These are phyloP conservation scores for Ibidorhyncha struthersii DNA, from an alignment of 2,113 vertebrate species.

Conservation along the genomic window DNA sequence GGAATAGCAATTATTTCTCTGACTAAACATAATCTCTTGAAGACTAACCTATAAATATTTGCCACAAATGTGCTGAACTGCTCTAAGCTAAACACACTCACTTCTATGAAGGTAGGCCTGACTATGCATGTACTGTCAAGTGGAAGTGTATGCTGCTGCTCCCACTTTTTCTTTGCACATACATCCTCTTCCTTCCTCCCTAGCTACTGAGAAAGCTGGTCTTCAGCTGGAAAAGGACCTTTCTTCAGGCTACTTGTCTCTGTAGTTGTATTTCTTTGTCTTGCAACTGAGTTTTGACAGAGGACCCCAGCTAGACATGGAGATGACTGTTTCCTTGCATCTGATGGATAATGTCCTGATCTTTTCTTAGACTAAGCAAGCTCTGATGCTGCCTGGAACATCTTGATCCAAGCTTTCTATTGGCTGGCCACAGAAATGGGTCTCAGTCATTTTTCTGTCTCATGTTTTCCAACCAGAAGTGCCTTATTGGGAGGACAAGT, in stretches of 20 bases:
- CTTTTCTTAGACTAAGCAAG: background rate
- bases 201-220: background rate
- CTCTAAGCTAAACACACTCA: background rate
- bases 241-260: background rate
- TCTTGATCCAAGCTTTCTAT: background rate
- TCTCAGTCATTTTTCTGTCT: background rate
- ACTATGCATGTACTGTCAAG: background rate
- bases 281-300: background rate
- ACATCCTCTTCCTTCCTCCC: background rate
- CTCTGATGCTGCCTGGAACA: background rate
- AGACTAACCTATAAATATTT: background rate
- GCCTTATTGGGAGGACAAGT: background rate
- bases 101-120: background rate
- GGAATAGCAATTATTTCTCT: background rate
- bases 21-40: background rate
- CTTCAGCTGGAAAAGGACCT: background rate
- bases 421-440: background rate
- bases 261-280: background rate
- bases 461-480: background rate
- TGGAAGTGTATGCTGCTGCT: background rate
- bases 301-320: background rate
- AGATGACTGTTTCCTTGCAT: background rate
- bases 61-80: background rate
- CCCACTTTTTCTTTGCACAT: background rate
- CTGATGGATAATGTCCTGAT: background rate